A percentile compares a stretch with the other conserved stretches of the same genome.
These are phyloP conservation scores for Brienomyrus brachyistius DNA, from an alignment of 2,113 vertebrate species.

Conservation along the genomic window DNA sequence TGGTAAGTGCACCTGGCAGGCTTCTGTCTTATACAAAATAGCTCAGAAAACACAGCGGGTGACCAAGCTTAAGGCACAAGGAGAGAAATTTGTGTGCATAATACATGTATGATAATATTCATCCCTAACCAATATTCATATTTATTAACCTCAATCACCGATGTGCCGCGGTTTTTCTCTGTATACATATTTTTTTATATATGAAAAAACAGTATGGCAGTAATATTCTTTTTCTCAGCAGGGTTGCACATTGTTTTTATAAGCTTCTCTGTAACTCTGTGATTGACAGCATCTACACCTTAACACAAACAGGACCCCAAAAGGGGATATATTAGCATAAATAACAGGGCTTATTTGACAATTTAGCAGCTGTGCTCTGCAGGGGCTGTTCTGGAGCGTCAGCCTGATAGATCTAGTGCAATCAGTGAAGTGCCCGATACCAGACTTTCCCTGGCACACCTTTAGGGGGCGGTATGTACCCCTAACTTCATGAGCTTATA, in stretches of 20 bases:
- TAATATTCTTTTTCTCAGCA: background rate
- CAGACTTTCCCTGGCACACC: background rate
- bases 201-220: too few relatives aligned
- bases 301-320: conserved; percentile 51
- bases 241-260: background rate
- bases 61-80: background rate
- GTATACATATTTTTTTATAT: background rate
- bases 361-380: conserved; percentile 61
- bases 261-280: conserved; percentile 20
- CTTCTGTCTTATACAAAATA: background rate
- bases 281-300: conserved; percentile 60
- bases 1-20: too few relatives aligned
- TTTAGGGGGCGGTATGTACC: background rate
- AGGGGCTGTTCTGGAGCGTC: conserved; percentile 53
- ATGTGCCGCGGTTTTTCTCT: background rate
- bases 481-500: background rate
- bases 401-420: conserved; percentile 55
- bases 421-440: conserved; percentile 43
- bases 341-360: conserved; percentile 58
- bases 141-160: background rate
- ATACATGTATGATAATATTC: background rate
- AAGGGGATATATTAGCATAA: conserved; percentile 58
- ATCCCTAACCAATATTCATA: background rate
- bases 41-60: background rate
- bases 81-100: background rate